Evolutionary conservation across 2,797 vertebrate species (phyloP), one percentile per base, ranked within the genome.

Genomic region (Leptoclinus maculatus): DNA sequence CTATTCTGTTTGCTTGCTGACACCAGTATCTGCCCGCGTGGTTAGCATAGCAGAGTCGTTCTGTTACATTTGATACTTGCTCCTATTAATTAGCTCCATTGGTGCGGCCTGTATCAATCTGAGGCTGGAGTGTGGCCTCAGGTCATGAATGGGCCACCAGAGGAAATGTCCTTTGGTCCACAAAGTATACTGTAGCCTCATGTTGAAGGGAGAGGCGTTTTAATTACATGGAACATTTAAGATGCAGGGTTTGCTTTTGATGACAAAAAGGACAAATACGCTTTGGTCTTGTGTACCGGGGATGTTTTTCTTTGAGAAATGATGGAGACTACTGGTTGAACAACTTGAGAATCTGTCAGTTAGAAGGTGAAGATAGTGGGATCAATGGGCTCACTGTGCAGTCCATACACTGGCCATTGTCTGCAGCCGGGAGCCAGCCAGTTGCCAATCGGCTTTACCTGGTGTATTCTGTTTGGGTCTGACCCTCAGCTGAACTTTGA

Each of bases 11-110:
- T 82, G 87, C 86, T 72, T 25, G 66, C 79, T 88, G 88, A 87
- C 91, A 87, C 74, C 88, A 80, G 85, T 54, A 64, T 81, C 84
- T 68, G 81, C 64, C 85, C 36, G 79, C 91, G 63, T 91, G 87
- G 80, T 80, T 81, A 71, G 82, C 92, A 95, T 95, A 94, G 91
- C 93, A 91, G 92, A 92, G 93, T 79, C 79, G 49, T 78, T 89
- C 91, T 86, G 93, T 92, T 93, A 94, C 91, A 95, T 95, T 95
- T 93, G 87, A 93, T 93, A 91, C 91, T 85, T 84, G 82, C 82
- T 59, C 78, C 79, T 87, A 94, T 92, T 95, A 93, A 95, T 94
- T 92, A 91, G 89, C 88, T 83, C 69, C 71, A 79, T 89, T 39
- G 72, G 79, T 76, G 84, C 66, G 60, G 78, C 64, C 79, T 47